Base-by-base conservation (phyloP, 2,113 vertebrate species). In the Chloroceryle aenea region DNA sequence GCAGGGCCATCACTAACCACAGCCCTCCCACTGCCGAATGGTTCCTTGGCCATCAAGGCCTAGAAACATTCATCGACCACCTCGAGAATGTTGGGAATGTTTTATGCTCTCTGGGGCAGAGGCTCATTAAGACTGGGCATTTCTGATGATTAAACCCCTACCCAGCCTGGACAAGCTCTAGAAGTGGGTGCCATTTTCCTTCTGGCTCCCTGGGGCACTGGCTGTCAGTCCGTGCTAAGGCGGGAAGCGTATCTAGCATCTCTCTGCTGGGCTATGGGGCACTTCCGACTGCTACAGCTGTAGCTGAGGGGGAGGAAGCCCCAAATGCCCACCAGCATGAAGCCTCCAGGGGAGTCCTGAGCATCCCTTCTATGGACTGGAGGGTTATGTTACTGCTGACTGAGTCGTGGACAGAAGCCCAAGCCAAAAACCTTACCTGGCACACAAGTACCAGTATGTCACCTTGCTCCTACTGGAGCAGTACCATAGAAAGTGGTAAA, bases 201-300 rank as follows among this genome's bases (percentile, higher is more conserved):
- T 36, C 6, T 19, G 59, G 64, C 34, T 55, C 20, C 32, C 16
- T 2, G 36, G 45, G 53, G 63, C 38, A 7, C 1, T 14, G 78
- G 7, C 45, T 75, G 0, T 45, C 6, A 23, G 45, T 50, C 25
- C 23, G 0, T 22, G 58, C 53, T n/a, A 15, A 32, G 48, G 13
- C 48, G 8, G 47, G 34, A 19, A 64, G 38, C n/a, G 6, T 0
- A 4, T 2, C 5, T 2, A 48, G 43, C 25, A 12, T 0, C 0
- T 6, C 1, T 1, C 12, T 0, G 4, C 34, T 0, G 1, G 21
- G 34, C 32, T 34, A 8, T 27, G 14, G 3, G 3, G 14, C 3
- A 13, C 18, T 10, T 10, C 6, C 7, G 8, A 2, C 10, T 61
- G 68, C 22, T 23, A 15, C 14, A 47, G 14, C 22, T 25, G 47